These are phyloP conservation scores for Eurystomus gularis DNA, from an alignment of 2,113 vertebrate genomes.

Conservation along the genomic window DNA sequence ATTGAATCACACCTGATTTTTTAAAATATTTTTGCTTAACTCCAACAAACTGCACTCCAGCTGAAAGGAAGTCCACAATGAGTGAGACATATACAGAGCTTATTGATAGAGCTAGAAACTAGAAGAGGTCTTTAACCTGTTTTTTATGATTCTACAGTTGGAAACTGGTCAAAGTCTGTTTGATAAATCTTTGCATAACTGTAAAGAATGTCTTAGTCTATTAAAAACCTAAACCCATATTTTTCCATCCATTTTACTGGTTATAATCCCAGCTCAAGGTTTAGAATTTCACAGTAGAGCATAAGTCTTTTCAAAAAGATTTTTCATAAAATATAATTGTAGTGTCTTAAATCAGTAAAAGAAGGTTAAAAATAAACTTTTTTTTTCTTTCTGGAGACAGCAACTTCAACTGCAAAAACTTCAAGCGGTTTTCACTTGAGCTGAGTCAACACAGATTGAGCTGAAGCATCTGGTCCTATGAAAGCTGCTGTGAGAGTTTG, in stretches of 20 bases:
- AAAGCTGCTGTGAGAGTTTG: conserved; percentile 48
- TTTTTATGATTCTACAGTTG: not conserved
- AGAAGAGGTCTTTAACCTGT: not conserved
- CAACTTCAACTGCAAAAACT: conserved; percentile 48
- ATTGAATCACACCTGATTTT: not conserved
- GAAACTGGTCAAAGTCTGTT: not conserved
- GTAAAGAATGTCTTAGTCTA: not conserved
- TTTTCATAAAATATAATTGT: not conserved
- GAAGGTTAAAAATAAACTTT: not conserved
- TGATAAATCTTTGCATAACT: not conserved
- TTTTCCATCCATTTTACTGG: not conserved
- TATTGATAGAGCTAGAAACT: not conserved
- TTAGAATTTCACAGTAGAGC: not conserved
- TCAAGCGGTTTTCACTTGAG: conserved; percentile 54
- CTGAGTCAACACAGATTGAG: conserved; percentile 62
- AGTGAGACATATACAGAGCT: not conserved
- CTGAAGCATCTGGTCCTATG: conserved; percentile 65
- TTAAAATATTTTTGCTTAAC: not conserved
- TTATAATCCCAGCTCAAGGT: not conserved
- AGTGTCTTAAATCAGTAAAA: not conserved
- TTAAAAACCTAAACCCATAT: accelerated
- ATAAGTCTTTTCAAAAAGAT: not conserved
- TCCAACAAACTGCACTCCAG: not conserved
- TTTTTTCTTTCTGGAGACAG: not conserved
- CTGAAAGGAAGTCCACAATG: not conserved